These are phyloP conservation scores for Cervus canadensis DNA, from an alignment of 2,113 vertebrate genomes.

Conservation along the genomic window DNA sequence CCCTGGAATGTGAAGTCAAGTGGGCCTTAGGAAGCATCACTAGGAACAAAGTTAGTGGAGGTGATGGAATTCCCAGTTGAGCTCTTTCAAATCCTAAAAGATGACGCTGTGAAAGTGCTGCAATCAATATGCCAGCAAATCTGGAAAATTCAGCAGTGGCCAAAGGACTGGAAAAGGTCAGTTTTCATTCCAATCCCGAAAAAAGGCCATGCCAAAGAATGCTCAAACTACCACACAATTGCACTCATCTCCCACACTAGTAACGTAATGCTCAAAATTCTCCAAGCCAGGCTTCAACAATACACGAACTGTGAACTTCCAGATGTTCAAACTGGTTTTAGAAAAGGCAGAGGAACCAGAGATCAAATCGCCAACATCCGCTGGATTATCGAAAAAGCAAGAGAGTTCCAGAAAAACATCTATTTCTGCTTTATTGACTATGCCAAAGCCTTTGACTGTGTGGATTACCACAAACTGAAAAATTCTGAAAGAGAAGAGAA, in stretches of 20 bases:
- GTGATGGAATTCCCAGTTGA: background rate
- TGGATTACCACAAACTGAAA: background rate
- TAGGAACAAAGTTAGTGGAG: background rate
- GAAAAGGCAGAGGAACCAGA: background rate
- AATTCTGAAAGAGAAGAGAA: background rate
- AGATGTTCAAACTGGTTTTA: background rate
- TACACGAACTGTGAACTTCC: accelerated
- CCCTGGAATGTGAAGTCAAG: background rate
- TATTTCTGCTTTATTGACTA: background rate
- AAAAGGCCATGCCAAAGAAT: background rate
- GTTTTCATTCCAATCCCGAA: background rate
- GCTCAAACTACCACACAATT: background rate
- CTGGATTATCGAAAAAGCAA: background rate
- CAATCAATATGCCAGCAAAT: background rate
- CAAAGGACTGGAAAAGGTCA: background rate
- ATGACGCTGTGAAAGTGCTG: background rate
- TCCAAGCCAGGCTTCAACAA: background rate
- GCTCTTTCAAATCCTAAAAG: background rate
- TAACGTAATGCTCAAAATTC: background rate
- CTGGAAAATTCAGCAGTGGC: background rate
- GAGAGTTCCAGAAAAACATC: background rate
- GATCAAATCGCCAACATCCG: background rate
- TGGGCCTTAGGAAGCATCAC: background rate
- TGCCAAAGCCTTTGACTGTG: background rate
- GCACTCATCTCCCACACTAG: background rate